A percentile compares a stretch with the other conserved stretches of the same genome.
phyloP scores from a whole-genome alignment of 1,140 invertebrate genomes.

The Portunus trituberculatus region DNA sequence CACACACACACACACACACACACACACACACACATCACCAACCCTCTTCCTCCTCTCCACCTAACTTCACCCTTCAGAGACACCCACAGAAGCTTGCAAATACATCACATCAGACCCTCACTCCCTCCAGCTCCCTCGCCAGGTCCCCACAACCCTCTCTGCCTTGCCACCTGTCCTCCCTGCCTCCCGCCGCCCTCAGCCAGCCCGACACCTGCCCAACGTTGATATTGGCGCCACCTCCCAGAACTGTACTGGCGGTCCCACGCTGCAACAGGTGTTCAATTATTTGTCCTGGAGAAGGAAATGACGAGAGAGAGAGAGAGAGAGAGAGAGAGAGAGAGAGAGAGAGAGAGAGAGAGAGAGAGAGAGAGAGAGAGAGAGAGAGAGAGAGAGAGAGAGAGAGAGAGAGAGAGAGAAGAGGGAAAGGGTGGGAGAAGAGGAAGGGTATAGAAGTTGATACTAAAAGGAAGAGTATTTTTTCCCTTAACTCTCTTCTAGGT shows the following conservation, averaged over 20 bases:
- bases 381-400: not conserved
- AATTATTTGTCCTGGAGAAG: not conserved
- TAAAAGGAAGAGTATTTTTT: no score
- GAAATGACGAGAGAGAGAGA: not conserved
- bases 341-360: not conserved
- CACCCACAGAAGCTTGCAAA: not conserved
- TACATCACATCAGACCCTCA: not conserved
- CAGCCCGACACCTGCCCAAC: not conserved
- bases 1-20: no score
- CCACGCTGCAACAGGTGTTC: not conserved
- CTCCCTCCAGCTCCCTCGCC: no score
- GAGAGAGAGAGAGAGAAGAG: not conserved
- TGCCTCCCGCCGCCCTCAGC: no score
- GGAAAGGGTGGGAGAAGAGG: no score
- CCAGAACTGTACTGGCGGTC: not conserved
- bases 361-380: not conserved
- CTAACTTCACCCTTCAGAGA: not conserved
- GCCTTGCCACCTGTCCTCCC: not conserved
- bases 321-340: not conserved
- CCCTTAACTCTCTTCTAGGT: no score
- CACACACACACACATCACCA: no score
- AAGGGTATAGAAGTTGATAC: no score
- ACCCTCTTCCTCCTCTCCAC: no score
- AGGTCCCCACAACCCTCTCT: not conserved
- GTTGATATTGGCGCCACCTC: not conserved